A percentile compares a stretch with the other conserved stretches of the same genome.
Conservation (phyloP, 2,888 invertebrate genomes). For the Macrostomum cliftonense region DNA sequence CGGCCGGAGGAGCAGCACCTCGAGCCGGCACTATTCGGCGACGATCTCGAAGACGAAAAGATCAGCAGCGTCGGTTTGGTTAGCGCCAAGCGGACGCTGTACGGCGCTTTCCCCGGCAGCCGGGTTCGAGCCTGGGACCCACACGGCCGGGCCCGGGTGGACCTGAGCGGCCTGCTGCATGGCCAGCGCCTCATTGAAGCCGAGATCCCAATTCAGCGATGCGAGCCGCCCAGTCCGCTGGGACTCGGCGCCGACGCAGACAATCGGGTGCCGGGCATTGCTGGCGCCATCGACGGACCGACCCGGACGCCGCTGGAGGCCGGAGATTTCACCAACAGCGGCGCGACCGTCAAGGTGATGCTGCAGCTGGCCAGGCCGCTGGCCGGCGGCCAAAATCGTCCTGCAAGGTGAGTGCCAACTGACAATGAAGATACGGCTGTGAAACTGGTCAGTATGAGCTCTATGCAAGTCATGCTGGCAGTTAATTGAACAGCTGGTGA, state of each 20-base stretch:
- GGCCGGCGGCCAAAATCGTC: constrained; percentile 16
- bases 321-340: constrained; percentile 26
- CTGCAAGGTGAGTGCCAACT: constrained; percentile 19
- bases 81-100: constrained; percentile 26
- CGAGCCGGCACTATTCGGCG: constrained; percentile 29
- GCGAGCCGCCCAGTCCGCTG: constrained; percentile 26
- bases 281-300: constrained; percentile 31
- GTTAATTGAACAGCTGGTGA: too few relatives aligned
- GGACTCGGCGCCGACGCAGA: constrained; percentile 14
- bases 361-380: constrained; percentile 28
- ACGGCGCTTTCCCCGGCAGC: constrained; percentile 25
- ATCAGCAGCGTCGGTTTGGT: constrained; percentile 35
- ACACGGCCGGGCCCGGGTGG: constrained; percentile 27
- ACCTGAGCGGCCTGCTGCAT: constrained; percentile 28
- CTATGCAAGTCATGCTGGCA: too few relatives aligned
- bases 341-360: constrained; percentile 27
- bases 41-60: constrained; percentile 34
- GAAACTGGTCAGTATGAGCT: too few relatives aligned
- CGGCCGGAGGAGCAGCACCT: constrained; percentile 20
- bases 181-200: constrained; percentile 27
- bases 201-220: constrained; percentile 26
- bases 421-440: constrained; percentile 10
- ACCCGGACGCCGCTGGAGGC: constrained; percentile 23
- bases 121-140: constrained; percentile 33
- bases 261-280: constrained; percentile 23